phyloP scores from a whole-genome alignment of 2,888 invertebrate genomes.

The Esperia sulphurella region DNA sequence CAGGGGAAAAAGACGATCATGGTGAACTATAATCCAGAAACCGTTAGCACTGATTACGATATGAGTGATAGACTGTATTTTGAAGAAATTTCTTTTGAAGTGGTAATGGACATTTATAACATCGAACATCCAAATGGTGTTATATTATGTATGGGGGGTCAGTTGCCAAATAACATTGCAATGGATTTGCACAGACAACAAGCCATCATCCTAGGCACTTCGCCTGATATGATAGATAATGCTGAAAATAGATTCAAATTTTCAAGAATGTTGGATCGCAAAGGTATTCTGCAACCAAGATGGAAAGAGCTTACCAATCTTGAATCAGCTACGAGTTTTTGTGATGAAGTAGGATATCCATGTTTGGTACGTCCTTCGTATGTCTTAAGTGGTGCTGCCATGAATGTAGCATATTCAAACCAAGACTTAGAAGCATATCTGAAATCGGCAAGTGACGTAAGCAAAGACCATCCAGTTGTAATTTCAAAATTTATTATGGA shows the following conservation, averaged over 20 bases:
- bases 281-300: conserved; percentile 95
- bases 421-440: conserved; percentile 95
- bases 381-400: conserved; percentile 98
- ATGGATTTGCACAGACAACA: conserved; percentile 96
- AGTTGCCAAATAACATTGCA: conserved; percentile 99
- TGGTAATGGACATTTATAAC: conserved; percentile 98
- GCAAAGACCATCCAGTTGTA: conserved; percentile 98
- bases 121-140: conserved; percentile 96
- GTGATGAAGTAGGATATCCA: conserved; percentile 97
- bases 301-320: conserved; percentile 98
- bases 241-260: conserved; percentile 99
- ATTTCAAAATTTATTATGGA: conserved; percentile 98
- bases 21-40: conserved; percentile 99
- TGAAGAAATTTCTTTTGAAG: conserved; percentile 99
- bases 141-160: conserved; percentile 98
- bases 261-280: conserved; percentile 96
- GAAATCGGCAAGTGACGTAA: conserved; percentile 94
- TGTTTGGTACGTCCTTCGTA: conserved; percentile 98
- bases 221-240: conserved; percentile 97
- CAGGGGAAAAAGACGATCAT: conserved; percentile 95
- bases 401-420: conserved; percentile 98
- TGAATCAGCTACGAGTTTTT: conserved; percentile 92
- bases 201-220: conserved; percentile 95
- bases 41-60: conserved; percentile 99
- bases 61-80: conserved; percentile 99